Conservation (phyloP, 1,140 invertebrate genomes). For the Colletes latitarsis region DNA sequence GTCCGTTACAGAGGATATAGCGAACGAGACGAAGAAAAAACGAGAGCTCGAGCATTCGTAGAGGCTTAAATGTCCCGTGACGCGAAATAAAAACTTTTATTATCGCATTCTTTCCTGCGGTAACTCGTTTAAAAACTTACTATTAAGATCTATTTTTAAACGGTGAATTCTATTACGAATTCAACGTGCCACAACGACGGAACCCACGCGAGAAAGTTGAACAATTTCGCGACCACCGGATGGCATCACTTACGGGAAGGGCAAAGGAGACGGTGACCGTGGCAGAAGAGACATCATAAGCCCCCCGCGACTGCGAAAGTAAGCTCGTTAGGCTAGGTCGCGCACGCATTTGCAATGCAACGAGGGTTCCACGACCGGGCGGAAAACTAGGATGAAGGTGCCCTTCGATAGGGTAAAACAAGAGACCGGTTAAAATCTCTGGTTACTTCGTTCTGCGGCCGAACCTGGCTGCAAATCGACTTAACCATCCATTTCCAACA, state of each 20-base stretch:
- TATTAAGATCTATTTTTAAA: not conserved
- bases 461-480: not conserved
- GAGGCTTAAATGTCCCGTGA: too few species aligned
- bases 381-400: conserved; percentile 29
- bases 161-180: too few species aligned
- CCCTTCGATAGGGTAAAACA: conserved; percentile 40
- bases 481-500: not conserved
- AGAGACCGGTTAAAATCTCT: not conserved
- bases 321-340: conserved; percentile 53
- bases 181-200: too few species aligned
- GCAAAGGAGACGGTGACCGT: too few species aligned
- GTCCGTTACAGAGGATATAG: too few species aligned
- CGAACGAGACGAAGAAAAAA: too few species aligned
- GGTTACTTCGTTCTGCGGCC: not conserved
- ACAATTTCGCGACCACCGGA: not conserved
- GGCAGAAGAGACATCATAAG: conserved; percentile 3
- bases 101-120: too few species aligned
- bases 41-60: too few species aligned
- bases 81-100: too few species aligned
- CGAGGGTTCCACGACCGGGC: conserved; percentile 24
- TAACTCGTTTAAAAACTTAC: too few species aligned
- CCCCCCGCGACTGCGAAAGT: conserved; percentile 8
- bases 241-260: not conserved
- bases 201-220: not conserved
- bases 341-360: conserved; percentile 53